Percentiles rank a stretch among this genome's conserved stretches.
Conservation (phyloP, 2,888 invertebrate species). For the Macrophya annulata region DNA sequence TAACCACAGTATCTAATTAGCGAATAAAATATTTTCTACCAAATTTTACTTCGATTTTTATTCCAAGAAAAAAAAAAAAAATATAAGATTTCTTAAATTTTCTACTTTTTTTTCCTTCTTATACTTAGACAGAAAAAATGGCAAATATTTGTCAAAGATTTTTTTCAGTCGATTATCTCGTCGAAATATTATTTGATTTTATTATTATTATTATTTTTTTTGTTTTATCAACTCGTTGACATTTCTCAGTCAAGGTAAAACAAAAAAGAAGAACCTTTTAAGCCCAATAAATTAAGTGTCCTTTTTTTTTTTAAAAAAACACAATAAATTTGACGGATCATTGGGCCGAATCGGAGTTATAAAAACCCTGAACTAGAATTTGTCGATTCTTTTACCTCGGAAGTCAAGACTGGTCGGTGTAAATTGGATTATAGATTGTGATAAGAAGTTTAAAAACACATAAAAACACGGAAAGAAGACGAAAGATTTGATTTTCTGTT, state of each 20-base stretch:
- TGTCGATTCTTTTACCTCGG: background rate
- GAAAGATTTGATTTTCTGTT: background rate
- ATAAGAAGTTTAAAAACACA: background rate
- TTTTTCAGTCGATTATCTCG: background rate
- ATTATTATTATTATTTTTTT: too few relatives aligned
- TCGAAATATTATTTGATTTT: too few relatives aligned
- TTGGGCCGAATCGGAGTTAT: background rate
- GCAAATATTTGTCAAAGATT: background rate
- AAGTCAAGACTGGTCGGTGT: background rate
- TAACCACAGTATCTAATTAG: background rate
- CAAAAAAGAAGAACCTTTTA: background rate
- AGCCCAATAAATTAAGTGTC: background rate
- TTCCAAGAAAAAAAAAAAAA: too few relatives aligned
- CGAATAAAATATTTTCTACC: slow-evolving; percentile 1
- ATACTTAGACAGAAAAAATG: background rate
- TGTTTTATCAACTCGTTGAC: too few relatives aligned
- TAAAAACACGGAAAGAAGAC: background rate
- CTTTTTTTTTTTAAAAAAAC: background rate
- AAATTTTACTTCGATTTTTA: background rate
- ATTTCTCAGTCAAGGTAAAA: background rate
- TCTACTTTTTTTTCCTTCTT: background rate
- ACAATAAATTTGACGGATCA: background rate
- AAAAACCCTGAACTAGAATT: slow-evolving; percentile 33
- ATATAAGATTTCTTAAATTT: too few relatives aligned
- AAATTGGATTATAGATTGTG: background rate